These are phyloP conservation scores for Umimayanthus kanabou DNA, from an alignment of 92 coral and sea anemone species.

Conservation along the genomic window DNA sequence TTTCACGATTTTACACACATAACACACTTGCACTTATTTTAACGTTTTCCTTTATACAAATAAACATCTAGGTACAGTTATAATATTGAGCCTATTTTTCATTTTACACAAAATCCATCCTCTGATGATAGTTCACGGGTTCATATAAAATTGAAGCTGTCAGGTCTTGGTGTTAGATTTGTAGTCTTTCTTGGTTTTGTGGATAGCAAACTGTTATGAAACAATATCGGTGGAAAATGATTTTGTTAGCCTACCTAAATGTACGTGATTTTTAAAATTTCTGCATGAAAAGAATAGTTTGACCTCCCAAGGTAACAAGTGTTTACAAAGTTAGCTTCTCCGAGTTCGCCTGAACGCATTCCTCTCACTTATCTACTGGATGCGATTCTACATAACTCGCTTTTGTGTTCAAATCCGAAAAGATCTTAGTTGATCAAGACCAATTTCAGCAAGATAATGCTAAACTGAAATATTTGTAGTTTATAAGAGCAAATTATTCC, in stretches of 20 bases:
- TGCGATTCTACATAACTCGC: neutral
- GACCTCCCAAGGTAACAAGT: slow-evolving; percentile 9
- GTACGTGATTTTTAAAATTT: neutral
- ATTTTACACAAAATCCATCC: neutral
- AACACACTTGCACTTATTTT: neutral
- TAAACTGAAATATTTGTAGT: neutral
- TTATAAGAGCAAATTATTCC: neutral
- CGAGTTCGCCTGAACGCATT: slow-evolving; percentile 1
- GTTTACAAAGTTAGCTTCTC: neutral
- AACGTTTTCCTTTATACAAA: neutral
- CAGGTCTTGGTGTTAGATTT: neutral
- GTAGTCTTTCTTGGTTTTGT: neutral
- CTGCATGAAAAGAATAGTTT: neutral
- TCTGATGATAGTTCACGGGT: neutral
- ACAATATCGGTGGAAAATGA: no score
- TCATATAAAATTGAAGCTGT: neutral
- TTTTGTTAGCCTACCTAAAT: neutral
- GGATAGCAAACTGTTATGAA: slow-evolving; percentile 3
- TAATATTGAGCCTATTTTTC: neutral
- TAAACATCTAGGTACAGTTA: neutral
- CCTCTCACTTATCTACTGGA: neutral
- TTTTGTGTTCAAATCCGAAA: neutral
- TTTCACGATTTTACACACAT: neutral
- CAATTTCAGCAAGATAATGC: neutral
- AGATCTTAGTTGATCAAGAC: neutral